These are phyloP conservation scores for Coryphaenoides rupestris DNA, from an alignment of 2,113 vertebrate species.

Conservation along the genomic window DNA sequence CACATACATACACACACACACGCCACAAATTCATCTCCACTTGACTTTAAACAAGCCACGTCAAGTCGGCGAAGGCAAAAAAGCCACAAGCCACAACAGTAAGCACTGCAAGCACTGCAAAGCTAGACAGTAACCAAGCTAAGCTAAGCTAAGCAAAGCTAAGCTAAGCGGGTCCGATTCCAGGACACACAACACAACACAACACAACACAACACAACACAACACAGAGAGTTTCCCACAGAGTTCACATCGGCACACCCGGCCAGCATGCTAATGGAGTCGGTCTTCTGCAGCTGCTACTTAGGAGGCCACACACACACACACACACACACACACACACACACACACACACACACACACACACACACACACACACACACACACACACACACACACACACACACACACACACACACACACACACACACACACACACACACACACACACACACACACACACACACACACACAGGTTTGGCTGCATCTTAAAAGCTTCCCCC, in stretches of 20 bases:
- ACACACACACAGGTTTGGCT: conserved; percentile 15
- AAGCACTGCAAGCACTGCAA: too few species aligned
- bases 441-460: conserved; percentile 15
- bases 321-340: conserved; percentile 20
- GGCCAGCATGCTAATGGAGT: conserved; percentile 70
- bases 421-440: too few species aligned
- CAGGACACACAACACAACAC: too few species aligned
- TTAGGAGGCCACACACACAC: conserved; percentile 19
- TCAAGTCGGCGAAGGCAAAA: background rate
- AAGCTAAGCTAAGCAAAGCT: too few species aligned
- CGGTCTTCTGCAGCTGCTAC: conserved; percentile 60
- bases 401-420: conserved; percentile 18
- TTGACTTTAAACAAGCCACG: too few species aligned
- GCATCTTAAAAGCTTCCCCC: conserved; percentile 52
- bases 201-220: too few species aligned
- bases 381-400: conserved; percentile 17
- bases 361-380: conserved; percentile 29
- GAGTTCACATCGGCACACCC: conserved; percentile 49
- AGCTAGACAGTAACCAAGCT: conserved; percentile 39
- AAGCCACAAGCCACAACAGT: too few species aligned
- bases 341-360: conserved; percentile 21
- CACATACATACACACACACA: too few species aligned
- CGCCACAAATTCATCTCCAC: too few species aligned
- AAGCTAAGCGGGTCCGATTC: conserved; percentile 47
- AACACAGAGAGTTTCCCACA: too few species aligned